Evolutionary conservation across 2,888 invertebrate species (phyloP).

Genomic region (Smittia aterrima): DNA sequence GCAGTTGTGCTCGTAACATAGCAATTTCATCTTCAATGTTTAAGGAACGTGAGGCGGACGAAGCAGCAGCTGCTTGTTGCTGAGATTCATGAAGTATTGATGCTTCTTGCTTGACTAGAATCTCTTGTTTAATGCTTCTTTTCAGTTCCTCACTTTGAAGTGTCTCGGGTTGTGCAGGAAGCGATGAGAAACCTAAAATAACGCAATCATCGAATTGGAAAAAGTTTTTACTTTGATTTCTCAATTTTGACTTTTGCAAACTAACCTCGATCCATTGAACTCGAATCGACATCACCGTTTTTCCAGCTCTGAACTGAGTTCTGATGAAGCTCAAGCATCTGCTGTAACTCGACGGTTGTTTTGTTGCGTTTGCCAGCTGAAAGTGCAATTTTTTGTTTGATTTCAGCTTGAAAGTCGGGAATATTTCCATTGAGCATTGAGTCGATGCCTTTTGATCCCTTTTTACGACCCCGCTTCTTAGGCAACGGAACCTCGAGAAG

Average conservation of each 20-base stretch:
- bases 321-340: conserved; percentile 33
- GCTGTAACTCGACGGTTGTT: conserved; percentile 51
- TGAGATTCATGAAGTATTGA: neutral
- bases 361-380: conserved; percentile 51
- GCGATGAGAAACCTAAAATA: neutral
- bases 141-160: neutral
- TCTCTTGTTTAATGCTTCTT: too few species aligned
- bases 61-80: neutral
- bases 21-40: conserved; percentile 46
- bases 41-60: conserved; percentile 14
- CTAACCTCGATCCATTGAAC: conserved; percentile 37
- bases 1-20: conserved; percentile 44
- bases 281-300: conserved; percentile 26
- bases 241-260: neutral
- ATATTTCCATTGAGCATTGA: conserved; percentile 31
- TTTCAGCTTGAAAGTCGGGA: conserved; percentile 40
- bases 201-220: neutral
- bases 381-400: conserved; percentile 43
- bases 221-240: neutral
- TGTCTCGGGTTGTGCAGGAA: neutral
- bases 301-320: conserved; percentile 15
- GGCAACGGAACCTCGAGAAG: conserved; percentile 43
- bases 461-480: conserved; percentile 53
- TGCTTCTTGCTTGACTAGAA: neutral
- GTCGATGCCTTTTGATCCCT: conserved; percentile 53